These are phyloP conservation scores for Busseola fusca DNA, from an alignment of 2,888 invertebrate species.

Conservation along the genomic window DNA sequence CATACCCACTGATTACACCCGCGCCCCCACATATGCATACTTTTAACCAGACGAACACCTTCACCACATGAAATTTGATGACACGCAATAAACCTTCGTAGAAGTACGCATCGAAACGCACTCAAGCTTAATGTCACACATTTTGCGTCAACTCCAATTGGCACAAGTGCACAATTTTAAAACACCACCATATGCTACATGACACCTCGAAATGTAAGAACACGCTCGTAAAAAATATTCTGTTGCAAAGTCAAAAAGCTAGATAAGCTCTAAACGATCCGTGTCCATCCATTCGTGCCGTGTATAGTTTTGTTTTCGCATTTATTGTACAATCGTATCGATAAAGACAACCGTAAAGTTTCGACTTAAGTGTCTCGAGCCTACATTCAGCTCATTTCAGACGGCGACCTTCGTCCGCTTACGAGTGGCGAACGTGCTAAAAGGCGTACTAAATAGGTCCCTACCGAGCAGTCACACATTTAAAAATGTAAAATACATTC, in stretches of 20 bases:
- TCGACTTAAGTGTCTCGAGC: constrained; percentile 78
- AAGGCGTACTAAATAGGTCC: constrained; percentile 67
- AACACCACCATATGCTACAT: constrained; percentile 30
- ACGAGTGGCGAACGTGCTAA: constrained; percentile 67
- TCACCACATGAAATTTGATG: constrained; percentile 46
- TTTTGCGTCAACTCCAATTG: constrained; percentile 20
- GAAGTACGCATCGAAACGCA: constrained; percentile 34
- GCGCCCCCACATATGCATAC: constrained; percentile 41
- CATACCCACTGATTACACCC: constrained; percentile 61
- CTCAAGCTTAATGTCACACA: constrained; percentile 34
- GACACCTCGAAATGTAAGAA: constrained; percentile 48
- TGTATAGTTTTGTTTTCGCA: constrained; percentile 73
- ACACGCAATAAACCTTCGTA: constrained; percentile 37
- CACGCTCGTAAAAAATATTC: constrained; percentile 62
- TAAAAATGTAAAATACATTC: constrained; percentile 73
- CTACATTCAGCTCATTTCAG: constrained; percentile 72
- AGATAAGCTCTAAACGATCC: constrained; percentile 72
- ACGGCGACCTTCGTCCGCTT: constrained; percentile 65
- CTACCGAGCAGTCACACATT: constrained; percentile 65
- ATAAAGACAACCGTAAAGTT: constrained; percentile 83
- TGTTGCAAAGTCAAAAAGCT: constrained; percentile 71
- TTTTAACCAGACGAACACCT: constrained; percentile 45
- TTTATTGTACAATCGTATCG: constrained; percentile 74
- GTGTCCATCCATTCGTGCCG: constrained; percentile 69
- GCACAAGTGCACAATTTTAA: constrained; percentile 34